Conservation (phyloP, 2,797 vertebrate genomes). For the Numenius phaeopus region DNA sequence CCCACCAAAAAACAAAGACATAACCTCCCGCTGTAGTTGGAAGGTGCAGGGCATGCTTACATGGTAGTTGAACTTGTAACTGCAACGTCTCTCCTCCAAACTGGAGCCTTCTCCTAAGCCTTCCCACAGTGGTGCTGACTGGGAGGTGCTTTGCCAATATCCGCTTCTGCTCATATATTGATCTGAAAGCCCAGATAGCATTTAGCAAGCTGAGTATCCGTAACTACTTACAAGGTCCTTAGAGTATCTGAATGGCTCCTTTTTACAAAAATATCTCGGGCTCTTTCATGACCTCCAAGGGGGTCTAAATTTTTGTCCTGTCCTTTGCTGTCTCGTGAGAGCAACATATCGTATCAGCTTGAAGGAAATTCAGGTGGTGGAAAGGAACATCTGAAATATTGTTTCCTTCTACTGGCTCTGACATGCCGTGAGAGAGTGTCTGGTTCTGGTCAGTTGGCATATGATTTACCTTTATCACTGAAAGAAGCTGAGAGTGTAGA, state of each 20-base stretch:
- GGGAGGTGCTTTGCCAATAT: neutral
- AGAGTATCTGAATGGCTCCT: neutral
- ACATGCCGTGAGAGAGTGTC: neutral
- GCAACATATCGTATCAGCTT: neutral
- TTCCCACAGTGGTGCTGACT: neutral
- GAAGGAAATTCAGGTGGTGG: neutral
- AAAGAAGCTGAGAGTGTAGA: neutral
- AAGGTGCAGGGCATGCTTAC: neutral
- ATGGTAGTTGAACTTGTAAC: neutral
- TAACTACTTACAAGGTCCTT: neutral
- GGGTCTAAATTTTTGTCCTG: neutral
- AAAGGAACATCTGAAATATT: neutral
- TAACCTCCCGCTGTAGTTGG: neutral
- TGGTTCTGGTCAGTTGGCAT: neutral
- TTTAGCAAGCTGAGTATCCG: neutral
- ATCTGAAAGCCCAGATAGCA: neutral
- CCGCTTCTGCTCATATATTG: fast-evolving
- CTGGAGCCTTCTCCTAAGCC: neutral
- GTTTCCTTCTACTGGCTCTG: neutral
- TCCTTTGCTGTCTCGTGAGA: neutral
- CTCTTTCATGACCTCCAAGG: neutral
- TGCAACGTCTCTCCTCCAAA: neutral
- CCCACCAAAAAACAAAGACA: fast-evolving
- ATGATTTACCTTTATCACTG: neutral
- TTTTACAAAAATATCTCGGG: neutral